Evolutionary conservation across 2,888 invertebrate species (phyloP).

Genomic region (Taenaris catops): DNA sequence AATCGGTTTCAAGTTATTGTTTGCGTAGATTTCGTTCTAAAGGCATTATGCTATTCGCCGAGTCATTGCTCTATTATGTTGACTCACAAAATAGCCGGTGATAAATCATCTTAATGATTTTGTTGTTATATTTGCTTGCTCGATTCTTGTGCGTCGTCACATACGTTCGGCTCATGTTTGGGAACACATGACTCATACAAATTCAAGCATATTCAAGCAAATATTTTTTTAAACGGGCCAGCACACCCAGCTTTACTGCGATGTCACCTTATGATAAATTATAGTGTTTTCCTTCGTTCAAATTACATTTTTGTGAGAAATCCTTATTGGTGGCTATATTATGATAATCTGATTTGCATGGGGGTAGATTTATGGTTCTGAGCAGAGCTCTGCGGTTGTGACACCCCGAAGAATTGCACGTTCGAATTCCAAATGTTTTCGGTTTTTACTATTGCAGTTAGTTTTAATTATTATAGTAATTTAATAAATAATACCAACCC

Average conservation of each 20-base stretch:
- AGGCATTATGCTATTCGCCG: conserved; percentile 37
- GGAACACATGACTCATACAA: conserved; percentile 1
- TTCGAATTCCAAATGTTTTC: too few species aligned
- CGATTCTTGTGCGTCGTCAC: conserved; percentile 14
- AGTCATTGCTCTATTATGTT: conserved; percentile 30
- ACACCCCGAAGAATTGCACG: neutral
- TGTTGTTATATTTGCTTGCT: conserved; percentile 12
- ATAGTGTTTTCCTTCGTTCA: too few species aligned
- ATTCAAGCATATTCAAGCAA: too few species aligned
- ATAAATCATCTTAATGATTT: conserved; percentile 23
- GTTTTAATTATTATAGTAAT: too few species aligned
- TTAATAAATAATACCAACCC: too few species aligned
- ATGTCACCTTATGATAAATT: too few species aligned
- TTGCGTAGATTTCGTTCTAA: conserved; percentile 39
- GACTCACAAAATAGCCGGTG: conserved; percentile 22
- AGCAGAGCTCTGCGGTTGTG: neutral
- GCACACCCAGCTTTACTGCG: too few species aligned
- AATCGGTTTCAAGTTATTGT: conserved; percentile 41
- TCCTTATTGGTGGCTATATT: too few species aligned
- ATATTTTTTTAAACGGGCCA: too few species aligned
- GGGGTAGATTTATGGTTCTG: neutral
- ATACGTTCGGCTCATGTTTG: conserved; percentile 5
- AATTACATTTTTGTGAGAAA: too few species aligned
- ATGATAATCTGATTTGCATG: too few species aligned
- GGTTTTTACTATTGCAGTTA: too few species aligned